Base-by-base conservation (phyloP, 64 coral and sea anemone genomes). In the Dendronephthya gigantea region DNA sequence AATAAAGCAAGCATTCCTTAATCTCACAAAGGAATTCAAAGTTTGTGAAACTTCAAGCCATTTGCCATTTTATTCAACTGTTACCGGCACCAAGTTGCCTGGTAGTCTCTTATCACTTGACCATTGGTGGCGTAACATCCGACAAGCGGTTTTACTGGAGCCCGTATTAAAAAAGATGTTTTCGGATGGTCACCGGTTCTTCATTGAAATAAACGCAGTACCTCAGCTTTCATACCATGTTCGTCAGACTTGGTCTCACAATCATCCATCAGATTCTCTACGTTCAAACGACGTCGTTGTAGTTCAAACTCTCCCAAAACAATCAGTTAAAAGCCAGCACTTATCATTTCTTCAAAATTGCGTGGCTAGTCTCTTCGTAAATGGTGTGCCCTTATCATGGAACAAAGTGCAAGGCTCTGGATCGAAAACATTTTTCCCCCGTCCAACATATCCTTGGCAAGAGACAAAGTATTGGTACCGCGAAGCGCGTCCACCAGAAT, bases 71-170 rank as follows among this genome's bases (percentile, higher is more conserved):
- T 88, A 82, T 52, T 88, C 86, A 1, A 88, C 86, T 82, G 86
- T 94, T 16, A 40, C 35, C n/a, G 92, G 92, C 9, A 83, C 84
- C 12, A 25, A 55, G 36, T 38, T 94, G 31, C 25, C 55, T 62
- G 55, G 55, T 62, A 55, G 48, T 41, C 5, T 70, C 13, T 51
- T 94, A 23, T 83, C 82, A 23, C 3, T 9, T 17, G 38, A 85
- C 15, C 90, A 94, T 39, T 94, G 92, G 92, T 94, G 92, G 92
- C 32, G 39, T 9, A 94, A 94, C 49, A 85, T 94, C 35, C 89
- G 92, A 49, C 82, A 72, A 43, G 83, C 92, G 55, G 92, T 94
- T 12, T 68, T 83, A 31, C 91, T 94, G 22, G 49, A 86, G 11
- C 28, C 34, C 39, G 92, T 89, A 0, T 83, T 87, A 74, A 89